phyloP scores from a whole-genome alignment of 2,888 invertebrate species.

The Adelphocoris suturalis region DNA sequence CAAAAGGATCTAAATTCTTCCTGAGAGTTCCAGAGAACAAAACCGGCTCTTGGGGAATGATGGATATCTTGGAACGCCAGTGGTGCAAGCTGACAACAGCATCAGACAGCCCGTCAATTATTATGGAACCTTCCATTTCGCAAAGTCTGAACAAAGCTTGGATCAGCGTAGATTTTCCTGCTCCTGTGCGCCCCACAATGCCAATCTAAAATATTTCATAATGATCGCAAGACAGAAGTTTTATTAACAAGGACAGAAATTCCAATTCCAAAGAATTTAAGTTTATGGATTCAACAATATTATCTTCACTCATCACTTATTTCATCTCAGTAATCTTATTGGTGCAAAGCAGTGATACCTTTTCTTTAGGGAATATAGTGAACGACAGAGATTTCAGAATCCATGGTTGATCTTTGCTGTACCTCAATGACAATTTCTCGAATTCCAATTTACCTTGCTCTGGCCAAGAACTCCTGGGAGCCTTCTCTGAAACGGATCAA shows the following conservation, averaged over 20 bases:
- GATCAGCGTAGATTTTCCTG: constrained; percentile 89
- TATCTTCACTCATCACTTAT: no score
- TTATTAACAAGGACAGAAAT: background rate
- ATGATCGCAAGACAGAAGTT: no score
- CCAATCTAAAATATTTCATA: constrained; percentile 85
- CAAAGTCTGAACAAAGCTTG: constrained; percentile 90
- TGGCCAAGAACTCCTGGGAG: constrained; percentile 83
- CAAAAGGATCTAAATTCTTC: constrained; percentile 93
- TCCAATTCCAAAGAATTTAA: background rate
- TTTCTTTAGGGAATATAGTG: constrained; percentile 83
- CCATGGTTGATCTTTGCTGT: constrained; percentile 85
- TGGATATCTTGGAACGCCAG: constrained; percentile 88
- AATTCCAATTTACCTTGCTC: constrained; percentile 86
- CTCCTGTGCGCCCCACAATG: constrained; percentile 90
- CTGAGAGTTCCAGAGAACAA: constrained; percentile 92
- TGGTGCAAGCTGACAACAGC: constrained; percentile 86
- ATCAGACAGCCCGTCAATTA: constrained; percentile 89
- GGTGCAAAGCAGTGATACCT: no score
- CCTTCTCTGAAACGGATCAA: no score
- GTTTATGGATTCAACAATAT: no score
- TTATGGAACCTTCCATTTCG: constrained; percentile 87
- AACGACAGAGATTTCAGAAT: constrained; percentile 88
- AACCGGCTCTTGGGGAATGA: constrained; percentile 92
- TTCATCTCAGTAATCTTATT: no score
- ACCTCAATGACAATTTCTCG: constrained; percentile 85